Evolutionary conservation across 2,888 invertebrate species (phyloP), one percentile per base, ranked within the genome.

Genomic region (Drosophila recens): DNA sequence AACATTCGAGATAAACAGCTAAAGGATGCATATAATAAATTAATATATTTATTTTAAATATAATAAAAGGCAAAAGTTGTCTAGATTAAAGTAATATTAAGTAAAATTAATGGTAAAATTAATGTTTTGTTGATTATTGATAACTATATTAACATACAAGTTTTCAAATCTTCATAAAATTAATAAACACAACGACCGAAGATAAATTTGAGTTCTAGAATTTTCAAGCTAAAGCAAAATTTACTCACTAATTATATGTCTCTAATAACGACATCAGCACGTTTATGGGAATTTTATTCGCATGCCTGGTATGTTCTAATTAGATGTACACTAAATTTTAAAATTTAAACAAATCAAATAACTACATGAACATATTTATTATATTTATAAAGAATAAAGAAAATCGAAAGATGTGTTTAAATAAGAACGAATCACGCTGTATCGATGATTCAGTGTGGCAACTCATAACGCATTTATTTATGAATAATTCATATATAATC

Each of bases 401-500:
- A 8, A 27, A 15, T 46, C 1, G 2, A 36, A 52, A n/a, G 11
- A 40, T 40, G 27, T 11, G 40, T n/a, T 38, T 27, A 40, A 40
- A 38, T 40, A 27, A 17, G 34, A 45, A 20, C 15, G 33, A 34
- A 43, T 33, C 17, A 34, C 20, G 9, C 4, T 56, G 5, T 20
- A 15, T 23, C 4, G 8, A 15, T 45, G 23, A 15, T 27, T 23
- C 10, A 5, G 4, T n/a, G 23, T 34, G 27, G 10, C 36, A 40
- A 20, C 56, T 34, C 38, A 52, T 68, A 72, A 67, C 64, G 49
- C 49, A 69, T 53, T 72, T 73, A 88, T 73, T 72, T 80, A 89
- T 87, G 87, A 70, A 79, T 87, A 67, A 87, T 82, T 70, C 71
- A 85, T 51, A 57, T 69, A 62, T 75, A 65, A 67, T 62, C 63